Evolutionary conservation across 2,888 invertebrate species (phyloP).

Genomic region (Ceriagrion tenellum): DNA sequence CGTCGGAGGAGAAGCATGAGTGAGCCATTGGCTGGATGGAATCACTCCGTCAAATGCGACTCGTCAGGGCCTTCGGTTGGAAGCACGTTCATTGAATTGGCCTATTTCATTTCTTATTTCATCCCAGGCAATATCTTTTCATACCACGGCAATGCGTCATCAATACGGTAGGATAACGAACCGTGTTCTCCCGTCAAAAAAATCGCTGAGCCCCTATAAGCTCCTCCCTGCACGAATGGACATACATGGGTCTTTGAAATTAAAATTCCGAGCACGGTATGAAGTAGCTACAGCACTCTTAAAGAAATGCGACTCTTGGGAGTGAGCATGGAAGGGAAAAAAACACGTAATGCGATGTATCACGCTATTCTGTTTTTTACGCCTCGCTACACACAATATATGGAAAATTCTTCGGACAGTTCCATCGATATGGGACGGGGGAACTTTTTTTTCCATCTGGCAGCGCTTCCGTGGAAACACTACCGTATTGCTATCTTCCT

Average conservation of each 20-base stretch:
- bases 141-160: too few relatives aligned
- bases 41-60: too few relatives aligned
- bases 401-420: background rate
- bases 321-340: background rate
- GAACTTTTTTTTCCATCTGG: background rate
- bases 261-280: background rate
- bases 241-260: background rate
- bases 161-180: too few relatives aligned
- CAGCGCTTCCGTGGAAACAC: background rate
- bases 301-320: background rate
- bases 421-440: background rate
- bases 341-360: background rate
- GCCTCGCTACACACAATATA: background rate
- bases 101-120: too few relatives aligned
- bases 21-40: too few relatives aligned
- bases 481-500: background rate
- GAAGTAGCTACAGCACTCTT: background rate
- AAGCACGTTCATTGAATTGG: too few relatives aligned
- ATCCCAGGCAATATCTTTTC: too few relatives aligned
- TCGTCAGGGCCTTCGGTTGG: too few relatives aligned
- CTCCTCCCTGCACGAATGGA: background rate
- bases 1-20: too few relatives aligned
- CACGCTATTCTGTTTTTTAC: background rate
- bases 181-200: background rate
- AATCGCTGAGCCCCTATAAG: background rate